Evolutionary conservation across 2,888 invertebrate genomes (phyloP), one percentile per base, ranked within the genome.

Genomic region (Tupiocoris notatus): DNA sequence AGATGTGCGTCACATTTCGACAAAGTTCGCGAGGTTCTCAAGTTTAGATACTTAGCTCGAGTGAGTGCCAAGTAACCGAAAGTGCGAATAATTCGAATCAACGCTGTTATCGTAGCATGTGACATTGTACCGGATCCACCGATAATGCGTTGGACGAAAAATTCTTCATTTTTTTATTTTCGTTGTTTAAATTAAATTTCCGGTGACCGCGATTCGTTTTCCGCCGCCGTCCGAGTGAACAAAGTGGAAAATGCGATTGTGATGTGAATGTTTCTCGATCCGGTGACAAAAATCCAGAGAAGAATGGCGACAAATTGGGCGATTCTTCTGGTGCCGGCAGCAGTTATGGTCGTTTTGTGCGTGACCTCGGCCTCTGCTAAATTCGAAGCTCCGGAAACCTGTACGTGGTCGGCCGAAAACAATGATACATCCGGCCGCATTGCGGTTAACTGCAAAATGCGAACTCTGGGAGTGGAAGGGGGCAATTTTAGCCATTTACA

Each of bases 401-500:
- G 87, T 80, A 83, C 83, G 54, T 86, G 85, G 85, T 81, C 84
- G 79, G 83, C 85, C 77, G 86, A 86, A 79, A 84, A 84, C 82
- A 85, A 85, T 81, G 86, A 86, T 79, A 85, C 85, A 83, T 73
- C 79, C 20, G 79, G 79, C 76, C 82, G 83, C 57, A 76, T 88
- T 80, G 86, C 87, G 80, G 88, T 90, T 79, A 87, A 88, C 77
- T 93, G 93, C 84, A 88, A 87, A 82, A 86, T 92, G 81, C 87
- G 91, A 80, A 89, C 90, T 79, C 87, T 92, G 78, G 79, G 77
- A 22, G 67, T 78, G 73, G 92, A 92, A 80, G 88, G 89, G 75
- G 87, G 89, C 81, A 91, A 91, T 82, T 86, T 90, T 78, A 88
- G 88, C 79, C 87, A 88, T 61, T 85, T 86, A 70, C 86, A 86